A percentile compares a stretch with the other conserved stretches of the same genome.
phyloP scores from a whole-genome alignment of 2,113 vertebrate species.

The Cygnus buccinator region DNA sequence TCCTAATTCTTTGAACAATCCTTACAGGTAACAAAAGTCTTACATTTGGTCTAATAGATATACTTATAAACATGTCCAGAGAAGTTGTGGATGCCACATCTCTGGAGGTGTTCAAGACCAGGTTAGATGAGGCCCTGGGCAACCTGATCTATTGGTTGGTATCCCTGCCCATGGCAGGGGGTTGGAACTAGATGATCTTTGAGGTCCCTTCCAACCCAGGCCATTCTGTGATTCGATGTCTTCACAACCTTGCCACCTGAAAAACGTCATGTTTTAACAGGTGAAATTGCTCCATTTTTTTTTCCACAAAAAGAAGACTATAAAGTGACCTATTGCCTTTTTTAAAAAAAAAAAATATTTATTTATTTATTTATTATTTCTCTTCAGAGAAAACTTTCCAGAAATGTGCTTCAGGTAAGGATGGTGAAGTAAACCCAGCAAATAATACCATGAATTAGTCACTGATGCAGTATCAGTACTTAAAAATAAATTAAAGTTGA shows the following conservation, averaged over 20 bases:
- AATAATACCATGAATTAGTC: neutral
- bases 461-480: neutral
- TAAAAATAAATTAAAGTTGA: neutral
- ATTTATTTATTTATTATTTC: neutral
- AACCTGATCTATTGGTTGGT: too few species aligned
- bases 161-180: too few species aligned
- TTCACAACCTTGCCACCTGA: fast-evolving
- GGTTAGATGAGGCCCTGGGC: too few species aligned
- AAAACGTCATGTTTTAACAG: neutral
- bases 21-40: neutral
- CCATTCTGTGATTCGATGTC: too few species aligned
- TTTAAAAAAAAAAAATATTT: neutral
- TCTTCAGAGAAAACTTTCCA: neutral
- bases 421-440: neutral
- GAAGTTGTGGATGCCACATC: too few species aligned
- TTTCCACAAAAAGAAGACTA: neutral
- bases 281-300: neutral
- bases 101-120: too few species aligned
- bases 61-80: neutral
- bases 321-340: neutral
- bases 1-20: neutral
- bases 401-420: neutral
- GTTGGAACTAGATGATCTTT: too few species aligned
- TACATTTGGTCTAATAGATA: neutral
- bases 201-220: too few species aligned